These are phyloP conservation scores for Darevskia mixta DNA, from an alignment of 2,797 vertebrate species.

Conservation along the genomic window DNA sequence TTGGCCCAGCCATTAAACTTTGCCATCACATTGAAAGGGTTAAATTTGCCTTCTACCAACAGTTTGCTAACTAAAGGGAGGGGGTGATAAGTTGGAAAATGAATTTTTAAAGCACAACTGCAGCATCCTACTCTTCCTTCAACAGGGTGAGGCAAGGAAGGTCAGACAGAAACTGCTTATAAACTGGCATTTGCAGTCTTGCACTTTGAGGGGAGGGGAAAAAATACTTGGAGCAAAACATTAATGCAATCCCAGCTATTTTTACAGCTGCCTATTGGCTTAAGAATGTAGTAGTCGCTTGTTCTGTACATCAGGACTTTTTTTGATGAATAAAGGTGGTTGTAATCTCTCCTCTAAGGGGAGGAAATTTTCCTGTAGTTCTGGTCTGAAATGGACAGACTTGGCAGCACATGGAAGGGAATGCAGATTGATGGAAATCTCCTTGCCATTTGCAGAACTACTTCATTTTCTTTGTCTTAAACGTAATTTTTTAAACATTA, in stretches of 20 bases:
- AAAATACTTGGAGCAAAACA: constrained; percentile 73
- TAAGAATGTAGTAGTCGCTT: constrained; percentile 69
- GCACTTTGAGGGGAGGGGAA: constrained; percentile 75
- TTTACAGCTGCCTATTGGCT: constrained; percentile 65
- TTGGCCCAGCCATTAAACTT: constrained; percentile 96
- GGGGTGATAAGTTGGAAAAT: constrained; percentile 67
- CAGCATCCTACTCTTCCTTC: constrained; percentile 61
- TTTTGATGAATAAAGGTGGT: constrained; percentile 67
- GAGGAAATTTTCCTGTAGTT: constrained; percentile 72
- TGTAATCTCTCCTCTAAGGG: constrained; percentile 65
- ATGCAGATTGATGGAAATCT: constrained; percentile 69
- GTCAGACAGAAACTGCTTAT: constrained; percentile 21
- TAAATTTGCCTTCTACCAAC: constrained; percentile 98
- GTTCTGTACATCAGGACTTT: constrained; percentile 70
- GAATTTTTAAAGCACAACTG: constrained; percentile 80
- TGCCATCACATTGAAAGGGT: constrained; percentile 98
- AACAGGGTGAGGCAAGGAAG: constrained; percentile 61
- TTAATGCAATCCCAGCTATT: constrained; percentile 72
- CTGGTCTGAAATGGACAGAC: constrained; percentile 58
- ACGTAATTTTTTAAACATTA: constrained; percentile 74
- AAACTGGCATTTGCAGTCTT: constrained; percentile 59
- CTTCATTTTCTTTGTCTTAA: constrained; percentile 70
- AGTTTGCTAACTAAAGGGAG: constrained; percentile 90
- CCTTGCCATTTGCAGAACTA: constrained; percentile 66
- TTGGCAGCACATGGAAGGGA: constrained; percentile 60